These are phyloP conservation scores for Pluvianellus socialis DNA, from an alignment of 2,113 vertebrate species.

Conservation along the genomic window DNA sequence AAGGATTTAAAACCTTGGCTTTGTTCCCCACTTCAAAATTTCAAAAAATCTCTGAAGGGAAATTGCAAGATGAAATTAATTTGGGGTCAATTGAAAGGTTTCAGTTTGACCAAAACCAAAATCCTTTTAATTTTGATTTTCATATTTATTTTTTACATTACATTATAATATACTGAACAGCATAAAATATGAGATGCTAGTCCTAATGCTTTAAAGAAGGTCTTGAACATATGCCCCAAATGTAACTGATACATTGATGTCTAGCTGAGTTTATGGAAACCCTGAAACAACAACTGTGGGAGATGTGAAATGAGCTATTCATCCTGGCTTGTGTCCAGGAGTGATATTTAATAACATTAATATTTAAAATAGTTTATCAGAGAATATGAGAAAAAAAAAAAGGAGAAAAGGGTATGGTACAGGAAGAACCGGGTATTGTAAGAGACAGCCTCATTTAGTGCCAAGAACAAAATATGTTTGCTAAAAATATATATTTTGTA, in stretches of 20 bases:
- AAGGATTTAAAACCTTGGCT: conserved; percentile 52
- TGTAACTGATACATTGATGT: conserved; percentile 54
- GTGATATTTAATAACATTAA: conserved; percentile 9
- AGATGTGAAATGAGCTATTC: conserved; percentile 33
- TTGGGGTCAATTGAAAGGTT: conserved; percentile 34
- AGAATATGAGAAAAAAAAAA: neutral
- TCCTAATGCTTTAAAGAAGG: conserved; percentile 17
- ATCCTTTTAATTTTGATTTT: conserved; percentile 53
- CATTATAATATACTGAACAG: neutral
- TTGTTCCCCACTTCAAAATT: conserved; percentile 43
- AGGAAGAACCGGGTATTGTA: neutral
- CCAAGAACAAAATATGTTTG: neutral
- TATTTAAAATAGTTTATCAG: conserved; percentile 39
- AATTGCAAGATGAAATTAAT: conserved; percentile 43
- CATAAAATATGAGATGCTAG: conserved; percentile 50
- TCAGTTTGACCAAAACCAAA: conserved; percentile 25
- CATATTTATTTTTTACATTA: conserved; percentile 8
- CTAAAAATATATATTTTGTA: neutral
- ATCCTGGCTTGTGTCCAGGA: conserved; percentile 12
- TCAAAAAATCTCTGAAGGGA: conserved; percentile 54
- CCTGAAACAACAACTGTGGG: conserved; percentile 51
- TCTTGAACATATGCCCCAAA: conserved; percentile 35
- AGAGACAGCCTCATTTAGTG: neutral
- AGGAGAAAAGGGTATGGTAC: neutral
- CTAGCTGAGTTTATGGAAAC: conserved; percentile 58